Evolutionary conservation across 2,888 invertebrate genomes (phyloP).

Genomic region (Mycalesis mineus): DNA sequence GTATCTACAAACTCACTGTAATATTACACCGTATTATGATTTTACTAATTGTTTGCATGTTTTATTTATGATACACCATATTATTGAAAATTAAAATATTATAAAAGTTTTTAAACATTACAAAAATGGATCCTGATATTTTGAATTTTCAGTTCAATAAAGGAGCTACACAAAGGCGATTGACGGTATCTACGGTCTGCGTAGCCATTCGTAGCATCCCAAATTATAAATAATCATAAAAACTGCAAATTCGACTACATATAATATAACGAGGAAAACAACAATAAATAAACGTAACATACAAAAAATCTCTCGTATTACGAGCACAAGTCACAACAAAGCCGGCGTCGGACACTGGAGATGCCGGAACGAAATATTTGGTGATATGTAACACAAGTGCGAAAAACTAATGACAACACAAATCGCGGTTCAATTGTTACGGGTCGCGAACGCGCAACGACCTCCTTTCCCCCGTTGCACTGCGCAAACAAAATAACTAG

Average conservation of each 20-base stretch:
- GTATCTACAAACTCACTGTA: neutral
- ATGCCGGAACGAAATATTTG: slow-evolving; percentile 14
- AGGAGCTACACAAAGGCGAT: neutral
- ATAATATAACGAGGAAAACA: neutral
- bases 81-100: too few relatives aligned
- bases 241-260: neutral
- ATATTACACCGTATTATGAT: neutral
- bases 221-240: slow-evolving; percentile 3
- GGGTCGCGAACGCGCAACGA: slow-evolving; percentile 59
- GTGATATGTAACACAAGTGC: slow-evolving; percentile 57
- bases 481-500: slow-evolving; percentile 76
- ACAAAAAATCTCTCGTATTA: neutral
- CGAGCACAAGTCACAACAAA: slow-evolving; percentile 6
- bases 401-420: slow-evolving; percentile 46
- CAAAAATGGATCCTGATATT: too few relatives aligned
- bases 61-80: neutral
- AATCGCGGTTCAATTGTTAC: slow-evolving; percentile 52
- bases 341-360: slow-evolving; percentile 6
- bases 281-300: neutral
- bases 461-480: slow-evolving; percentile 75
- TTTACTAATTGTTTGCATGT: neutral
- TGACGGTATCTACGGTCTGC: slow-evolving; percentile 38
- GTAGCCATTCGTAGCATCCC: slow-evolving; percentile 45
- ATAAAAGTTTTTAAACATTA: too few relatives aligned
- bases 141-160: too few relatives aligned